These are phyloP conservation scores for Gallinago nigripennis DNA, from an alignment of 2,797 vertebrate genomes.

Conservation along the genomic window DNA sequence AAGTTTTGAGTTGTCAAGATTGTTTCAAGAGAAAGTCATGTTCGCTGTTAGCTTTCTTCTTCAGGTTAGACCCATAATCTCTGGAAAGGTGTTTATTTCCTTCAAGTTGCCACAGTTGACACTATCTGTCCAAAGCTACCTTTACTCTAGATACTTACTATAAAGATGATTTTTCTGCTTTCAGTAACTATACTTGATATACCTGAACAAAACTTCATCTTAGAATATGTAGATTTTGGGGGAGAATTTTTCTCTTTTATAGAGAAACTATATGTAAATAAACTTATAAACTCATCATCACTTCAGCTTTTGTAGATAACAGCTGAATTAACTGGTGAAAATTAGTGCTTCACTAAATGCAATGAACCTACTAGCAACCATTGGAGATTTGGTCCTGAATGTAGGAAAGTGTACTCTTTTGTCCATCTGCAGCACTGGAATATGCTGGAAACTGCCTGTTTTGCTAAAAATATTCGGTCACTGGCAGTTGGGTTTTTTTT, in stretches of 20 bases:
- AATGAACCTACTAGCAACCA: neutral
- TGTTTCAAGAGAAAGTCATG: neutral
- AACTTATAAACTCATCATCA: too few relatives aligned
- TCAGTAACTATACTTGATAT: neutral
- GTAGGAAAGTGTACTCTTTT: neutral
- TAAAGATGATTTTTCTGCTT: neutral
- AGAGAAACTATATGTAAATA: neutral
- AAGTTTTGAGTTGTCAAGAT: neutral
- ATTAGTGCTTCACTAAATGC: neutral
- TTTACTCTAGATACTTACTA: neutral
- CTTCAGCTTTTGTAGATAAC: neutral
- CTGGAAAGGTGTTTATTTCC: neutral
- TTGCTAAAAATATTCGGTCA: neutral
- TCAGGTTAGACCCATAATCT: neutral
- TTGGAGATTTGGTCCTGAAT: neutral
- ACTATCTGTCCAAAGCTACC: neutral
- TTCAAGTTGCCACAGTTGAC: neutral
- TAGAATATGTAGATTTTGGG: neutral
- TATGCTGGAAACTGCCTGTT: neutral
- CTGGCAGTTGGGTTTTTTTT: too few relatives aligned
- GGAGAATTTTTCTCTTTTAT: neutral
- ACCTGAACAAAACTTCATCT: neutral
- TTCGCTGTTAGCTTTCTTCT: neutral
- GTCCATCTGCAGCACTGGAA: neutral
- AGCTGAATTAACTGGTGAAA: neutral